Base-by-base conservation (phyloP, 2,888 invertebrate species). In the Hecatera dysodea region DNA sequence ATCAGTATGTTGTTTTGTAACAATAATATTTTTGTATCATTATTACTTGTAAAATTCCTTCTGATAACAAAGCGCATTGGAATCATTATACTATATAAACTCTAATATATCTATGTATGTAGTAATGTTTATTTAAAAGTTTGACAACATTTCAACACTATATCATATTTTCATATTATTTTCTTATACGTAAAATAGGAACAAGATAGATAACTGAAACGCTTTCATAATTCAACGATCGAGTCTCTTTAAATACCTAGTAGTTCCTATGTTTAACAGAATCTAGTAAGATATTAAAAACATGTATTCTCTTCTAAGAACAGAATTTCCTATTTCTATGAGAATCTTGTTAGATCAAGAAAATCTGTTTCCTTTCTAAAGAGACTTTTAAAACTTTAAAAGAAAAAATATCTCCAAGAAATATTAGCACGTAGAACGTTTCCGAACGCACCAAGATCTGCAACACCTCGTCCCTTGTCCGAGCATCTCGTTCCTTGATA, bases 371-470 rank as follows among this genome's bases (percentile, higher is more conserved):
- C 1, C 12, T 33, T 29, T 22, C 6, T 2, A 8, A 8, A 0
- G 24, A 33, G 3, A 19, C 8, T 48, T 36, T 50, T 0, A 24
- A 44, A 62, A 60, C 11, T 62, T 53, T 22, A 8, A 12, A 55
- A 50, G 12, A 9, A 29, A 72, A 64, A 44, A 50, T 50, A 55
- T 63, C 19, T 48, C 8, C 15, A 57, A 59, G 27, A 75, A 75
- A 71, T 67, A 59, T 71, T 62, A 62, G 36, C 73, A 69, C 62
- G 53, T 64, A 72, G 56, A 80, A 70, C 42, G 73, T 84, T 85
- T 88, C 86, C 82, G 86, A 90, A 86, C 88, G 85, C 77, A 72
- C 77, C 72, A 72, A 78, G 85, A 88, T 89, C 85, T 86, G 86
- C 88, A 89, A 87, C 84, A 90, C 85, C 87, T 87, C 81, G 82